Evolutionary conservation across 1,140 invertebrate species (phyloP).

Genomic region (Pseudomyrmex pallidus): DNA sequence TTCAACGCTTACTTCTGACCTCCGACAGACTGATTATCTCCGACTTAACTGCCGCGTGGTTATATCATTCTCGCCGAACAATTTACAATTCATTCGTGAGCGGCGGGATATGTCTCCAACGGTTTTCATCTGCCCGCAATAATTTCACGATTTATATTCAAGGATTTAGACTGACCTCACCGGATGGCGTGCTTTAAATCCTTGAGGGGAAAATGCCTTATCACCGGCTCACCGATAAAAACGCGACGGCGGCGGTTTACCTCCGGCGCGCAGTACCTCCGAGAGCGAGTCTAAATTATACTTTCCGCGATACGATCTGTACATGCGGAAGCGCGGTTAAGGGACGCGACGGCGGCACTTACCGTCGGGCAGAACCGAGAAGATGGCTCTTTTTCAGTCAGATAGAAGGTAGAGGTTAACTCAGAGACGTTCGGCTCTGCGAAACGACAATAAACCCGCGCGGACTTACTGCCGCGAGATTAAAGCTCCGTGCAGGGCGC

Average conservation of each 20-base stretch:
- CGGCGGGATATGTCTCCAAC: not conserved
- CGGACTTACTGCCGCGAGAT: conserved; percentile 55
- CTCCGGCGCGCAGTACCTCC: not conserved
- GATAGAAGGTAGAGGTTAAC: conserved; percentile 49
- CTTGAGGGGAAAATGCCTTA: conserved; percentile 21
- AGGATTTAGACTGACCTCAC: not conserved
- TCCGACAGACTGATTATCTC: not conserved
- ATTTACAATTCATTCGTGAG: not conserved
- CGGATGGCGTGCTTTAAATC: conserved; percentile 21
- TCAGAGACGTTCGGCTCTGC: conserved; percentile 48
- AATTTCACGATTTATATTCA: conserved; percentile 8
- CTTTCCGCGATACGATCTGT: conserved; percentile 45
- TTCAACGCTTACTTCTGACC: not conserved
- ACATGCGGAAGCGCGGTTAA: conserved; percentile 22
- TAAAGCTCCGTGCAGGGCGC: conserved; percentile 42
- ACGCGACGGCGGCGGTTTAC: not conserved
- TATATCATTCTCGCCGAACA: not conserved
- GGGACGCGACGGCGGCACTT: not conserved
- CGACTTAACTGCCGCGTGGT: not conserved
- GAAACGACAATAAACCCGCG: conserved; percentile 60
- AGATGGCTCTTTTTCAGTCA: conserved; percentile 47
- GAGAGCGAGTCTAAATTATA: conserved; percentile 52
- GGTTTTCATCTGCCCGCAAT: not conserved
- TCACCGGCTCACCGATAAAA: conserved; percentile 16
- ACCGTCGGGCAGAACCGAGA: not conserved